Evolutionary conservation across 2,113 vertebrate genomes (phyloP).

Genomic region (Semicossyphus pulcher): DNA sequence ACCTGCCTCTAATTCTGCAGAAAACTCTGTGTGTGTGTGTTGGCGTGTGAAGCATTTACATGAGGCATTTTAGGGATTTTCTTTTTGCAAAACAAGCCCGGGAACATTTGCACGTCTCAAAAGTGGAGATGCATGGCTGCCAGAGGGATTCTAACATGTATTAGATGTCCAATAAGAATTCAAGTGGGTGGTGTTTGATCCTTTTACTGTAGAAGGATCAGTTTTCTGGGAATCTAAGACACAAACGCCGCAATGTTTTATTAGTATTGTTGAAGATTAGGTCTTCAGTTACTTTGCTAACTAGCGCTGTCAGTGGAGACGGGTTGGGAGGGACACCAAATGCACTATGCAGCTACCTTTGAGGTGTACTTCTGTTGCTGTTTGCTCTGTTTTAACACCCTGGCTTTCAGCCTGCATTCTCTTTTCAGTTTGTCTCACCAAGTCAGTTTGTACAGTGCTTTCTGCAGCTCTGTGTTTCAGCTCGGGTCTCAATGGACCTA

Average conservation of each 20-base stretch:
- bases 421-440: constrained; percentile 61
- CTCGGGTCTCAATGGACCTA: constrained; percentile 67
- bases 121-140: background rate
- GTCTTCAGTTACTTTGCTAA: background rate
- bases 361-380: constrained; percentile 21
- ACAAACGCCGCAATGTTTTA: constrained; percentile 8
- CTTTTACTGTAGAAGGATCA: constrained; percentile 5
- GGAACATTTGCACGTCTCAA: no score
- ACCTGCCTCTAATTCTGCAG: constrained; percentile 52
- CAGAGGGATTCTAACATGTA: background rate
- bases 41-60: background rate
- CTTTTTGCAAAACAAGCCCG: no score
- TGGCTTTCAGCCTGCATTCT: constrained; percentile 24
- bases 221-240: background rate
- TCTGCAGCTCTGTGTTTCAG: constrained; percentile 61
- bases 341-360: constrained; percentile 11
- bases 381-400: constrained; percentile 39
- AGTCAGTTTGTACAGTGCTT: constrained; percentile 62
- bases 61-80: background rate
- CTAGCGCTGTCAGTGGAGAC: background rate
- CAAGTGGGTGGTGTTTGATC: constrained; percentile 6
- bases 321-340: no score
- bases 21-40: background rate
- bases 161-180: background rate
- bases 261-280: background rate